Evolutionary conservation across 2,797 vertebrate genomes (phyloP).

Genomic region (Luscinia megarhynchos): DNA sequence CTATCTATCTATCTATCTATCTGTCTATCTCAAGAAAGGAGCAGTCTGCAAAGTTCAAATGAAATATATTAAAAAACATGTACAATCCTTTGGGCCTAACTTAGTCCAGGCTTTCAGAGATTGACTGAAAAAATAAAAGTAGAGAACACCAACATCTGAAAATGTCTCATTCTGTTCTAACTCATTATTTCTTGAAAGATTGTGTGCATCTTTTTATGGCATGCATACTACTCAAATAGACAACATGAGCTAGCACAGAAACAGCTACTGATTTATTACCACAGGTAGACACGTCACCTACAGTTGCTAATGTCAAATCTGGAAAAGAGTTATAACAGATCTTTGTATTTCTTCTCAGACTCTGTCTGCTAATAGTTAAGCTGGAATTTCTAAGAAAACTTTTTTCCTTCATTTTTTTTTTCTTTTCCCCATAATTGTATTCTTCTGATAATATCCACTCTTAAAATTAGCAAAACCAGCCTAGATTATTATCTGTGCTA

Average conservation of each 20-base stretch:
- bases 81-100: neutral
- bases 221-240: neutral
- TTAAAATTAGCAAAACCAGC: neutral
- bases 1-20: neutral
- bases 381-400: neutral
- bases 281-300: neutral
- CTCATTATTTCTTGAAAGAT: neutral
- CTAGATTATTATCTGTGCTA: neutral
- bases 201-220: neutral
- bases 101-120: neutral
- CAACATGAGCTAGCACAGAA: neutral
- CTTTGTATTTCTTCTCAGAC: neutral
- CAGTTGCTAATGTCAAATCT: neutral
- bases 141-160: neutral
- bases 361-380: neutral
- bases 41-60: neutral
- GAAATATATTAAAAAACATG: neutral
- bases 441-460: neutral
- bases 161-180: neutral
- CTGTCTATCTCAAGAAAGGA: neutral
- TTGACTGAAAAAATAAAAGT: neutral
- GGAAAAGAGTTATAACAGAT: neutral
- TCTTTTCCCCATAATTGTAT: neutral
- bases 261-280: neutral
- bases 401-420: accelerated